Percentiles rank a stretch among this genome's conserved stretches.
Evolutionary conservation across 2,888 invertebrate genomes (phyloP).

Genomic region (Sarcophaga caerulescens): DNA sequence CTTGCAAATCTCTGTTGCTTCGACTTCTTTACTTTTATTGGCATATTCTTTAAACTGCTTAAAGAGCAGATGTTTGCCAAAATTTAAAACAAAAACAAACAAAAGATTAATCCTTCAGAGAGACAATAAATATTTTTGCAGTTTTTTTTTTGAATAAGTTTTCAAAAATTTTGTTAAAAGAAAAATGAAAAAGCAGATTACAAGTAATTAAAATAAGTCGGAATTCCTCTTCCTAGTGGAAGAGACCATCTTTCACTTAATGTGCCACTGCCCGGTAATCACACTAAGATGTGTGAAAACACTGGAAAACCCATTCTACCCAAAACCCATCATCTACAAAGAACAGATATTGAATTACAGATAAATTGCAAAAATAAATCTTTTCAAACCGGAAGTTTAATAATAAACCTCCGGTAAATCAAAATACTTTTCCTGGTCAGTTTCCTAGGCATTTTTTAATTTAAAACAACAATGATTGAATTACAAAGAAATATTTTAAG

Average conservation of each 20-base stretch:
- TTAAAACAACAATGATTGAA: slow-evolving; percentile 5
- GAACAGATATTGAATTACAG: slow-evolving; percentile 40
- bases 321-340: too few species aligned
- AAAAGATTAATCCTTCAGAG: neutral
- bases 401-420: slow-evolving; percentile 15
- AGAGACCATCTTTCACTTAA: too few species aligned
- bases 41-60: too few species aligned
- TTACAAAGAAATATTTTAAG: neutral
- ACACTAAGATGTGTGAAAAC: too few species aligned
- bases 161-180: too few species aligned
- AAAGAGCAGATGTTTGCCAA: neutral
- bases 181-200: too few species aligned
- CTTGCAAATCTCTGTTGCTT: too few species aligned
- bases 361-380: slow-evolving; percentile 19
- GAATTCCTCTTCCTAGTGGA: too few species aligned
- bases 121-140: neutral
- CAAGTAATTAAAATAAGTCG: neutral
- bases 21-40: too few species aligned
- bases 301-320: too few species aligned
- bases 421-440: neutral
- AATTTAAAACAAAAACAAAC: neutral
- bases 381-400: slow-evolving; percentile 37
- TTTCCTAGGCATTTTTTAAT: neutral
- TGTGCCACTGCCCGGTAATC: too few species aligned
- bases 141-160: neutral